phyloP scores from a whole-genome alignment of 2,113 vertebrate species.

The Choloepus hoffmanni region DNA sequence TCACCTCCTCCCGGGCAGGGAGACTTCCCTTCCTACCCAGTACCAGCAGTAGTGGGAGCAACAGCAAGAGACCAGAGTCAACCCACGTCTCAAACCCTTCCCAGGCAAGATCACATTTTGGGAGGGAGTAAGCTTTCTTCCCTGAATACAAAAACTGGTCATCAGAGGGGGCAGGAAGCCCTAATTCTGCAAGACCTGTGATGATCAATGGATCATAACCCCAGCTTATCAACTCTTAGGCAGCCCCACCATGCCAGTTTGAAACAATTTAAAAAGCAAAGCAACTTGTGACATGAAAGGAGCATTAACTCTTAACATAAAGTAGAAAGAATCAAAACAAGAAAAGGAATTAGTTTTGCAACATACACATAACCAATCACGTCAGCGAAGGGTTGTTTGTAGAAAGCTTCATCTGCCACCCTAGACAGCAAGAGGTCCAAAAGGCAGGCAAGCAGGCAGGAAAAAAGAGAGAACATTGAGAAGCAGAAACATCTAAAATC shows the following conservation, averaged over 20 bases:
- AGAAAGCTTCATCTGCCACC: slow-evolving; percentile 99
- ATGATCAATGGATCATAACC: neutral
- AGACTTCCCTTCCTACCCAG: neutral
- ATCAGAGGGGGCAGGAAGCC: slow-evolving; percentile 1
- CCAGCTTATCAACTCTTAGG: slow-evolving; percentile 50
- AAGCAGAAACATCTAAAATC: slow-evolving; percentile 84
- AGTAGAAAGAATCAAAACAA: slow-evolving; percentile 79
- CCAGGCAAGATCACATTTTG: slow-evolving; percentile 30
- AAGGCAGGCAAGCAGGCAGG: slow-evolving; percentile 93
- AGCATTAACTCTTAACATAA: slow-evolving; percentile 72
- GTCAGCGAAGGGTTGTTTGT: slow-evolving; percentile 99
- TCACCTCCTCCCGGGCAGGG: neutral
- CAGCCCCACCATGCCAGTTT: slow-evolving; percentile 62
- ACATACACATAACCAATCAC: slow-evolving; percentile 99
- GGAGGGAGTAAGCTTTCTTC: slow-evolving; percentile 21
- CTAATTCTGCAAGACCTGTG: slow-evolving; percentile 8
- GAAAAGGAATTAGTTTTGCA: slow-evolving; percentile 92
- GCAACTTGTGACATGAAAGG: slow-evolving; percentile 77
- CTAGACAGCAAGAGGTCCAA: slow-evolving; percentile 94
- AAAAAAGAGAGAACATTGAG: slow-evolving; percentile 94
- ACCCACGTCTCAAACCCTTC: neutral
- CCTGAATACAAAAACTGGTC: slow-evolving; percentile 11
- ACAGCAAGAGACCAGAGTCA: neutral
- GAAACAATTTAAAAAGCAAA: slow-evolving; percentile 78
- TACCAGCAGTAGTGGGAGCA: neutral